Conservation (phyloP, 2,888 invertebrate species). For the Phaonia tiefii region DNA sequence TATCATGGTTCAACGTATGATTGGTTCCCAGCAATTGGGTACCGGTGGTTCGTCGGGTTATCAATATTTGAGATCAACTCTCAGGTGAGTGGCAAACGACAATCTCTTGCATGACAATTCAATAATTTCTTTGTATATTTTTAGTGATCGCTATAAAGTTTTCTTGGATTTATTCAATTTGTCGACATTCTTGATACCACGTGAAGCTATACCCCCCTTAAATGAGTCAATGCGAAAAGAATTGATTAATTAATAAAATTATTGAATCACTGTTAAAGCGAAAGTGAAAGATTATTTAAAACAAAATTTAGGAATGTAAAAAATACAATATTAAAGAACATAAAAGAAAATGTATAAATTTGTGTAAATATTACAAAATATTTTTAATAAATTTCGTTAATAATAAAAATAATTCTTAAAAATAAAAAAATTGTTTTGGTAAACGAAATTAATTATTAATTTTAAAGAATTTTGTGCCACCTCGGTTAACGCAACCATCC, state of each 20-base stretch:
- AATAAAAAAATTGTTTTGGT: background rate
- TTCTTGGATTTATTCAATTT: constrained; percentile 98
- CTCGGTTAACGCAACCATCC: too few relatives aligned
- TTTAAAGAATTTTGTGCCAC: too few relatives aligned
- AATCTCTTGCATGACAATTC: background rate
- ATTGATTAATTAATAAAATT: constrained; percentile 70
- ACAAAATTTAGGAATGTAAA: too few relatives aligned
- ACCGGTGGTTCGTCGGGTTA: constrained; percentile 99
- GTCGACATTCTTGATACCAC: constrained; percentile 96
- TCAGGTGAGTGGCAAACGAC: constrained; percentile 85
- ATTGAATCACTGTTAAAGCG: too few relatives aligned
- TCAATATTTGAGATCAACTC: constrained; percentile 96
- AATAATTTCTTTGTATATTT: background rate
- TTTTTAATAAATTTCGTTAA: too few relatives aligned
- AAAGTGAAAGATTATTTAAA: too few relatives aligned
- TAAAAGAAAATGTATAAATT: too few relatives aligned
- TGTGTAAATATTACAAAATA: too few relatives aligned
- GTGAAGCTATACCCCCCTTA: constrained; percentile 93
- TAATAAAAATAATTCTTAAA: too few relatives aligned
- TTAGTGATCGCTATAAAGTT: constrained; percentile 98
- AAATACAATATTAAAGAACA: too few relatives aligned
- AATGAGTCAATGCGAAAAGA: constrained; percentile 86
- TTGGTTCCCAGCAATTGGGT: constrained; percentile 96
- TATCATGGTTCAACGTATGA: constrained; percentile 99
- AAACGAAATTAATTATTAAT: constrained; percentile 3